Evolutionary conservation across 2,797 vertebrate genomes (phyloP), one percentile per base, ranked within the genome.

Genomic region (Ispidina lecontei): DNA sequence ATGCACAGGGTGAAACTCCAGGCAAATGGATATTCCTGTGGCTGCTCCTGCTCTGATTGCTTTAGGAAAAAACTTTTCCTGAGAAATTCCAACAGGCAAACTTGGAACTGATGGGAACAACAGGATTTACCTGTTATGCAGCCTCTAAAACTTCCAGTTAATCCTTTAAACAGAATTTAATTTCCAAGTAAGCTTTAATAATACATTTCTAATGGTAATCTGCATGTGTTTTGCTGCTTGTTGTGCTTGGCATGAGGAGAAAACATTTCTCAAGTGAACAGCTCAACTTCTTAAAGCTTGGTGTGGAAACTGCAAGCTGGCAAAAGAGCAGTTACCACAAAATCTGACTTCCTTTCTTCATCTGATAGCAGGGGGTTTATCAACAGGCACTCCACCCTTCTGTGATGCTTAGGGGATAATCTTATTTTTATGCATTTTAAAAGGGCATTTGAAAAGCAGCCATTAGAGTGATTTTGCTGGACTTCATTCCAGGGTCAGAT

Each of bases 281-380:
- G 56, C 33, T 33, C 7, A 51, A 70, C 29, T 89, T 4, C 4
- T 1, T 31, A 7, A 37, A n/a, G 72, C 28, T 72, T 10, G 3
- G 10, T 35, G 4, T 93, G 92, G 91, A 95, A 96, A 89, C 47
- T 93, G 92, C 87, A 49, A 64, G 77, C 33, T 15, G 1, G 72
- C 64, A 46, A 44, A 64, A 41, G 59, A 90, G 13, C 12, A 2
- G 12, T 64, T 95, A 84, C 93, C 90, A 4, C 8, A n/a, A 51
- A 8, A 92, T 94, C 90, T 94, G 17, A 25, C 84, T 96, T 95
- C 95, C 96, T 96, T 94, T 35, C 59, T 20, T 78, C 85, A 51
- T 39, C 92, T 92, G 91, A 18, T 85, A 84, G 22, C 88, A 10
- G 65, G 51, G 3, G 21, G 10, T 37, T 67, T 7, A 75, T 90